Evolutionary conservation across 2,113 vertebrate genomes (phyloP), one percentile per base, ranked within the genome.

Genomic region (Phyllopteryx taeniolatus): DNA sequence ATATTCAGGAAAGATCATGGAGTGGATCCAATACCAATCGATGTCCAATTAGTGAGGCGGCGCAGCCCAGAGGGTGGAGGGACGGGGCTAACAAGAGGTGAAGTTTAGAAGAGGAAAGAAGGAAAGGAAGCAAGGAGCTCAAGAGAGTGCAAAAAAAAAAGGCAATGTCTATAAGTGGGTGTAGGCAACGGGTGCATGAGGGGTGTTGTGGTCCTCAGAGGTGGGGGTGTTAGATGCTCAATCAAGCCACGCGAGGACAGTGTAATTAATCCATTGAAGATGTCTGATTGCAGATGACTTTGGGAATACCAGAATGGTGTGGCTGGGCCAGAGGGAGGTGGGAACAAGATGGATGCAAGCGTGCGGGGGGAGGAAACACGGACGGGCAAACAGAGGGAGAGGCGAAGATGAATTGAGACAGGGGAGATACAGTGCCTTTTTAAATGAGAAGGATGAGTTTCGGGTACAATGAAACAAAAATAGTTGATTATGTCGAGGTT

Each of bases 221-320:
- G 76, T 75, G 69, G 35, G n/a, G 64, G 81, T 85, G 88, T 91
- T 88, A 85, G 85, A 88, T 88, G 83, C 85, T 91, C 89, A 83
- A 90, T 87, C 90, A 92, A 86, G 86, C 85, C 19, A 82, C 77
- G 85, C 82, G 87, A 87, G 86, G 87, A 90, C 89, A 85, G 82
- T 89, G 88, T 90, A 91, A 93, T 93, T 92, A 91, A 93, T 93
- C 90, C 89, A 91, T 86, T 89, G 91, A 90, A 92, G 90, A 91
- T 92, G 87, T 84, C 91, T 91, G 92, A 93, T 93, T 92, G 90
- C 88, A 89, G 91, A 90, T 92, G 91, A 92, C 92, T 92, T 92
- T 92, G 89, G 84, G 85, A 92, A 89, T 87, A 89, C 80, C 74
- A 51, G 81, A 85, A 82, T 75, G 78, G 73, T 78, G 76, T 78